Base-by-base conservation (phyloP, 2,113 vertebrate species). In the Tragelaphus scriptus region DNA sequence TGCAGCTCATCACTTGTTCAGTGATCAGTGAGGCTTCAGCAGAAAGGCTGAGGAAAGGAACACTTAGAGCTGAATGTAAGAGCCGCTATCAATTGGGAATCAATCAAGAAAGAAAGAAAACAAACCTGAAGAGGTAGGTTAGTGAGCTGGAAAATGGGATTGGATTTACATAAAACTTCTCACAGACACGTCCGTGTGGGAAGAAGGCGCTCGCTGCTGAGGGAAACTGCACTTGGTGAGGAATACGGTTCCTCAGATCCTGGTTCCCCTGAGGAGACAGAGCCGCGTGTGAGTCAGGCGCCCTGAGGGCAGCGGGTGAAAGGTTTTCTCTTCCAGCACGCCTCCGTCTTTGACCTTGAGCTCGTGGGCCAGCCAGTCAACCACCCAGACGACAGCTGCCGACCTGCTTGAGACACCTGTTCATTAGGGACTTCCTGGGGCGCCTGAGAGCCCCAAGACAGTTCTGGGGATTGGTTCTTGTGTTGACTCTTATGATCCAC, bases 81-180 rank as follows among this genome's bases (percentile, higher is more conserved):
- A 80, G 26, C 85, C 58, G n/a, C 86, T 85, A 79, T 91, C 93
- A 87, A 44, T 28, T n/a, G 82, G 85, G 84, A 92, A 94, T 96
- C 95, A 90, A 79, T 89, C 93, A 95, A 91, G 90, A 90, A 65
- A 89, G 92, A 85, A 90, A 94, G 4, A 89, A 92, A 96, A 85
- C 85, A 49, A 91, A 95, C 55, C 26, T 61, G 87, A 91, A 96
- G 77, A 49, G 44, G 25, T 58, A 88, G 47, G 30, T 61, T 55
- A 97, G 97, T 94, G 91, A 90, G 53, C 88, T 77, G 81, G 96
- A 97, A 97, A 97, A 92, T 77, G 68, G 85, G 51, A 26, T 86
- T 49, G 26, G n/a, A 97, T 95, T 97, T 97, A 65, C 96, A 94
- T 94, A 86, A 92, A 75, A 44, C 75, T n/a, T 88, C 92, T 89